Percentiles rank a stretch among this genome's conserved stretches.
These are phyloP conservation scores for Dendrolimus punctatus DNA, from an alignment of 1,140 invertebrate species.

Conservation along the genomic window DNA sequence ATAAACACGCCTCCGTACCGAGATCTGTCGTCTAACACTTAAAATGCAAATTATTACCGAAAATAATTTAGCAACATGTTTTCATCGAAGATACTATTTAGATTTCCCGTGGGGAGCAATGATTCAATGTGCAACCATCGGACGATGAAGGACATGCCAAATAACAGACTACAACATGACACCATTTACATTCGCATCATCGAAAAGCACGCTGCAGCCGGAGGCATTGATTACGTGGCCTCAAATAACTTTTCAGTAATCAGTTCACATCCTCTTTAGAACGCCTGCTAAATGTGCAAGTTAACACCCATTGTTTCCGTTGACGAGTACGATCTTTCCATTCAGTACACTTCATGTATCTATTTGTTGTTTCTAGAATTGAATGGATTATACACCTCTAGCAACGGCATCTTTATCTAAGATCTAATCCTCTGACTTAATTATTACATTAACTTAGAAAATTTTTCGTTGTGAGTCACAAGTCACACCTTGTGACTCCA, in stretches of 20 bases:
- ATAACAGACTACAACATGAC: no score
- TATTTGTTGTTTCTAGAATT: conserved; percentile 35
- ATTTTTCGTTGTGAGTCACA: no score
- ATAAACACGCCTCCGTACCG: conserved; percentile 15
- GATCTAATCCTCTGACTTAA: background rate
- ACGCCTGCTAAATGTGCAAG: conserved; percentile 24
- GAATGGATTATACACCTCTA: conserved; percentile 36
- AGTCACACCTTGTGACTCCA: no score
- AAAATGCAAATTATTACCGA: conserved; percentile 11
- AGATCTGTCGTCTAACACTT: conserved; percentile 9
- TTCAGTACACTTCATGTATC: conserved; percentile 23
- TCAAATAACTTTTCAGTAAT: conserved; percentile 20
- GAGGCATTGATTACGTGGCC: background rate
- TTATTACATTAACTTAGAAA: no score
- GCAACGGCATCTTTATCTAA: conserved; percentile 35
- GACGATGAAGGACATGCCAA: no score
- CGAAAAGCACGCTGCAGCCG: background rate
- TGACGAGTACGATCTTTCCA: conserved; percentile 28
- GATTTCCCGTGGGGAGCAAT: conserved; percentile 1
- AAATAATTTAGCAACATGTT: conserved; percentile 9
- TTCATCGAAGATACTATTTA: conserved; percentile 7
- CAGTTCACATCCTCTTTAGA: conserved; percentile 24
- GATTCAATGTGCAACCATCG: background rate
- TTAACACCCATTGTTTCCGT: conserved; percentile 44
- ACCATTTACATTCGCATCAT: background rate